Evolutionary conservation across 1,140 invertebrate species (phyloP).

Genomic region (Ceratosolen solmsi): DNA sequence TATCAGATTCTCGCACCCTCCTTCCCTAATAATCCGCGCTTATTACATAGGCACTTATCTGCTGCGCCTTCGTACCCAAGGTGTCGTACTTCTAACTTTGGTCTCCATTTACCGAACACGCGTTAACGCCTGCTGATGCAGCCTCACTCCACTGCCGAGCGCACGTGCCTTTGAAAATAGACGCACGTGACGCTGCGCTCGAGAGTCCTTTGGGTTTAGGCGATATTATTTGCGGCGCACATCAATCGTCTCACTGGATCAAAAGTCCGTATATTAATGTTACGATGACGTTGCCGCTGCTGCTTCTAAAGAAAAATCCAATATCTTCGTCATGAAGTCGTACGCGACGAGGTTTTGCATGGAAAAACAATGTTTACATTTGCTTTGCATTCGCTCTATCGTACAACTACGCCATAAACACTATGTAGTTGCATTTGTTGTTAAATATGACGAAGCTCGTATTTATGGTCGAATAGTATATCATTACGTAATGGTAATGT

Average conservation of each 20-base stretch:
- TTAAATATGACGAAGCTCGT: neutral
- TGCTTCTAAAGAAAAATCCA: neutral
- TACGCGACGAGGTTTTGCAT: neutral
- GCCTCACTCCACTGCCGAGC: neutral
- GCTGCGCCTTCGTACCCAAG: neutral
- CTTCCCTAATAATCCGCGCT: too few species aligned
- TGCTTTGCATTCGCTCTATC: neutral
- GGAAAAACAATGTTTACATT: neutral
- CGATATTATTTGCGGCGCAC: neutral
- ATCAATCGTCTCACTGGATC: neutral
- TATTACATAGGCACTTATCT: neutral
- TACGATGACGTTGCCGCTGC: neutral
- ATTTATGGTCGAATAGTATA: neutral
- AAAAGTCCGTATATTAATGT: neutral
- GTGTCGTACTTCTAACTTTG: neutral
- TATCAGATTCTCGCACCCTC: too few species aligned
- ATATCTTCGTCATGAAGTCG: neutral
- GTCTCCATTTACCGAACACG: neutral
- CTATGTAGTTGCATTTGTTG: neutral
- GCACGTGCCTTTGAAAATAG: constrained; percentile 24
- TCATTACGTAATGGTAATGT: neutral
- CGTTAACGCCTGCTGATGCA: neutral
- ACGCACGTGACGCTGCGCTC: neutral
- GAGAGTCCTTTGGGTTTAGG: neutral
- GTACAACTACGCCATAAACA: neutral